These are phyloP conservation scores for Phocoena phocoena DNA, from an alignment of 2,113 vertebrate genomes.

Conservation along the genomic window DNA sequence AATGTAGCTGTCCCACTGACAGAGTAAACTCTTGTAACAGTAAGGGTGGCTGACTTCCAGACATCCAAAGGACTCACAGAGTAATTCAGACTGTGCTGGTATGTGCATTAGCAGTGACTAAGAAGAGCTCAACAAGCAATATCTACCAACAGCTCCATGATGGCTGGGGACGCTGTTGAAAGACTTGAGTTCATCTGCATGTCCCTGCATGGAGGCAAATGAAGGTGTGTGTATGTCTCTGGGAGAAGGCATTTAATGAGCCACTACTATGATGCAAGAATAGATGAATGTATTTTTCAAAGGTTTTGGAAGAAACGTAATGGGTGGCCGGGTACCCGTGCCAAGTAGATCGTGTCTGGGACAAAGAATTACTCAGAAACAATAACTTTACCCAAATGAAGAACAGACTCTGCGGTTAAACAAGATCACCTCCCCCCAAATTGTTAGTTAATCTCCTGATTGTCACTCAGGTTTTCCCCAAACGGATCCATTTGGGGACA, in stretches of 20 bases:
- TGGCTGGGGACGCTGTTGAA: conserved; percentile 21
- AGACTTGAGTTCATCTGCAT: not conserved
- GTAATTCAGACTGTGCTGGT: conserved; percentile 75
- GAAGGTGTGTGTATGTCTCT: not conserved
- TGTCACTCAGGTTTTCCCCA: not conserved
- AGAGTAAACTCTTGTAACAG: conserved; percentile 85
- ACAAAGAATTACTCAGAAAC: not conserved
- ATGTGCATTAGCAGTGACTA: conserved; percentile 79
- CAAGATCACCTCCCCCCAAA: not conserved
- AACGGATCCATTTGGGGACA: not conserved
- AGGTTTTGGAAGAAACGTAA: not conserved
- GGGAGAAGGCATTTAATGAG: not conserved
- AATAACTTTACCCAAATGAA: not conserved
- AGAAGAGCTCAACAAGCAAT: conserved; percentile 73
- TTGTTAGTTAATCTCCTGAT: not conserved
- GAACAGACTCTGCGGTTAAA: not conserved
- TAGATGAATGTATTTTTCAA: not conserved
- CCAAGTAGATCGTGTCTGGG: not conserved
- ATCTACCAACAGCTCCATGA: conserved; percentile 67
- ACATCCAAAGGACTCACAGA: conserved; percentile 67
- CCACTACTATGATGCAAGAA: not conserved
- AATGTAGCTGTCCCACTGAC: conserved; percentile 87
- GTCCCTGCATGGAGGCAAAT: not conserved
- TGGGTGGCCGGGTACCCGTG: not conserved
- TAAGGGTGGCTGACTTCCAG: conserved; percentile 82